Evolutionary conservation across 2,888 invertebrate genomes (phyloP), one percentile per base, ranked within the genome.

Genomic region (Craniophora ligustri): DNA sequence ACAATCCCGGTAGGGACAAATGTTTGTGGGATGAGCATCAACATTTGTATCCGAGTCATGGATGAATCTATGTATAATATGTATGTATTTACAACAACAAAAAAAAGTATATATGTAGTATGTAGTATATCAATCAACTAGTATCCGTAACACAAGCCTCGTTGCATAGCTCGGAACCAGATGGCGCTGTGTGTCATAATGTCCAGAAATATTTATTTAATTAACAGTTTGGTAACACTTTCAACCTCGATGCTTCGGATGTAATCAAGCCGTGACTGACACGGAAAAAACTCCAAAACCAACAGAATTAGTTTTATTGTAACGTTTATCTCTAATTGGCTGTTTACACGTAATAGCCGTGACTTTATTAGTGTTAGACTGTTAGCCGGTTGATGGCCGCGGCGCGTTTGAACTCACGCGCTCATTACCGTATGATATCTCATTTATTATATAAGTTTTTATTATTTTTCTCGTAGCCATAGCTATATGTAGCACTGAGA

Each of bases 281-380:
- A 42, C 57, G 67, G 47, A 62, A 64, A 62, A 64, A 64, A 41
- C 11, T 56, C 40, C 34, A 67, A 67, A 72, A 67, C 70, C 54
- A 64, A 72, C 69, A 60, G 31, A 58, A 68, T 54, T 48, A 32
- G 60, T 72, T 72, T 70, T 58, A 72, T 72, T 61, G 49, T 50
- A 46, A 67, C 61, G 49, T 67, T 63, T 58, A 67, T 45, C 35
- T n/a, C 55, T 70, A 65, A 72, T 72, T 62, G 70, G 40, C 34
- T 62, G 62, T 65, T 71, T 55, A 59, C 28, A 49, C 18, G 53
- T 67, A 57, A 63, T 64, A 39, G 31, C 63, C 47, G 38, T 45
- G 55, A 14, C 32, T 47, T 59, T 32, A 36, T 49, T 34, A 19
- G 45, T 40, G 23, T 15, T 35, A 39, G 34, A 18, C 26, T 40